These are phyloP conservation scores for Corythornis madagascariensis DNA, from an alignment of 2,113 vertebrate genomes.

Conservation along the genomic window DNA sequence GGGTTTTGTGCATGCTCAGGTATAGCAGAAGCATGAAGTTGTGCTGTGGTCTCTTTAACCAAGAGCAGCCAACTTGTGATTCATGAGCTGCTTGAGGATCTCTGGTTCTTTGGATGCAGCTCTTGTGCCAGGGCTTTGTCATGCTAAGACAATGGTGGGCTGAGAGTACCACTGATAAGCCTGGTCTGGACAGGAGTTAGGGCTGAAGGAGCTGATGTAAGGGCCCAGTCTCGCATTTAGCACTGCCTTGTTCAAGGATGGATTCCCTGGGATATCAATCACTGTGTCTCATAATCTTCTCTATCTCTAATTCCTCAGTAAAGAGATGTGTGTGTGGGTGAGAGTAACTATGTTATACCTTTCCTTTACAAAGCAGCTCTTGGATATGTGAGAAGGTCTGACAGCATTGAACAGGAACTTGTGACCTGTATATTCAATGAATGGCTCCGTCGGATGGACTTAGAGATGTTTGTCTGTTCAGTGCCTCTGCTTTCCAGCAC, in stretches of 20 bases:
- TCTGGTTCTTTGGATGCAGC: background rate
- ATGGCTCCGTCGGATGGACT: background rate
- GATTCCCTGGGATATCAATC: background rate
- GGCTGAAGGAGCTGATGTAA: background rate
- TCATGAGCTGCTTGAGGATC: background rate
- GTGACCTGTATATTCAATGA: background rate
- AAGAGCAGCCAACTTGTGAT: background rate
- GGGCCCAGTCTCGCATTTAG: background rate
- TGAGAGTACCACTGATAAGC: background rate
- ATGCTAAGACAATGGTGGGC: background rate
- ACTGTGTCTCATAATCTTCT: background rate
- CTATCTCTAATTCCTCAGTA: background rate
- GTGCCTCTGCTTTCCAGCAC: constrained; percentile 9
- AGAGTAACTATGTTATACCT: background rate
- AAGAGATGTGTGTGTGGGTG: background rate
- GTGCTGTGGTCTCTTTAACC: background rate
- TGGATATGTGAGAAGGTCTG: accelerated
- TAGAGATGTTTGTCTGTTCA: background rate
- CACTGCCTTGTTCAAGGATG: accelerated
- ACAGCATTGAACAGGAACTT: background rate
- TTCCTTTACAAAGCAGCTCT: background rate
- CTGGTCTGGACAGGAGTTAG: background rate
- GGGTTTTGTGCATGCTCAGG: accelerated
- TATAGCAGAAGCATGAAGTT: background rate
- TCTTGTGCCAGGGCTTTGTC: background rate